Base-by-base conservation (phyloP, 2,113 vertebrate genomes). In the Menidia beryllina region DNA sequence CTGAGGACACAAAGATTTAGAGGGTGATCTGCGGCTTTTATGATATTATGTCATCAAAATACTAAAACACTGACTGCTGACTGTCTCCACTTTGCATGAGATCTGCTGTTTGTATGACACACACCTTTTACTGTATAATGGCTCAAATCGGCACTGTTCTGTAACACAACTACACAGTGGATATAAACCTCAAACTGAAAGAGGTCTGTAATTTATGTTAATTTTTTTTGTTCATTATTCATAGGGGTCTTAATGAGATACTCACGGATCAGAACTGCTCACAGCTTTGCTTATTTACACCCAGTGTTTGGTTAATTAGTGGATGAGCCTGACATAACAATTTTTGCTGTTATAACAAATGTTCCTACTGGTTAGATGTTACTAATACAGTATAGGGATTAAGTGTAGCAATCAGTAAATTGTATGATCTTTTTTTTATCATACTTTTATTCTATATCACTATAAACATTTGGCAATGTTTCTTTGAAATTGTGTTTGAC, bases 241-340 rank as follows among this genome's bases (percentile, higher is more conserved):
- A 34, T 39, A 24, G 15, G 8, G 53, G 24, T 63, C 23, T 39
- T 38, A 43, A 83, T 36, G 11, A 45, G 80, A 84, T 66, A 63
- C 82, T 91, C 85, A 86, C 83, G 86, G 88, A 84, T 90, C 86
- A 78, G 69, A 73, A 27, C 51, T n/a, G 58, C 15, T 2, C 20
- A 54, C 24, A 52, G 15, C 21, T 4, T 10, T 27, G 41, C 17
- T 41, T 25, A 19, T 71, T 45, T 38, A 64, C 20, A 41, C 30
- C 12, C 24, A 54, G n/a, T 19, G 39, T 54, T 69, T 34, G 21
- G 20, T 39, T 25, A 2, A 24, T 65, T 34, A 39, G 17, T 34
- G 34, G 21, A 57, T 17, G 26, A 57, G 26, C 21, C 39, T 41
- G 39, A 4, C 21, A 41, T 15, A 10, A 36, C 25, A 39, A 9